Evolutionary conservation across 2,888 invertebrate species (phyloP).

Genomic region (Thecocarcelia acutangulata): DNA sequence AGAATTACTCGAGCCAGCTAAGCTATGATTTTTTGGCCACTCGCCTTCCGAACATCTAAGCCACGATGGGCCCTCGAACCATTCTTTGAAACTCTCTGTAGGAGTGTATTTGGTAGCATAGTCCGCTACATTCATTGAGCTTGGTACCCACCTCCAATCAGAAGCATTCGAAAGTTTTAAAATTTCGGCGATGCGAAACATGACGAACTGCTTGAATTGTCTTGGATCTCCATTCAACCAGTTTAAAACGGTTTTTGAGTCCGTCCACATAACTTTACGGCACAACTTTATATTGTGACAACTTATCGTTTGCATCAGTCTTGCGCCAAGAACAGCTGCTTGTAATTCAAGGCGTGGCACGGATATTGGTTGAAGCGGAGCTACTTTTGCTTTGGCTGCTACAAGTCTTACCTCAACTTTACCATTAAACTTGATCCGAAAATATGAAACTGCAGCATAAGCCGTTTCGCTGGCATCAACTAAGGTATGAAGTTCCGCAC

Average conservation of each 20-base stretch:
- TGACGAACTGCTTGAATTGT: slow-evolving; percentile 41
- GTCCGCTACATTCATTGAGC: slow-evolving; percentile 58
- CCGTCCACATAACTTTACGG: too few species aligned
- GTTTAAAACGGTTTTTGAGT: too few species aligned
- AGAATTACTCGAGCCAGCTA: too few species aligned
- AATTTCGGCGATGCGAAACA: slow-evolving; percentile 58
- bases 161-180: slow-evolving; percentile 52
- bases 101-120: slow-evolving; percentile 51
- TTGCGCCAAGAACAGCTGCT: slow-evolving; percentile 20
- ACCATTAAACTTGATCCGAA: slow-evolving; percentile 3
- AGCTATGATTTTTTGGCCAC: slow-evolving; percentile 44
- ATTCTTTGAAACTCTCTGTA: slow-evolving; percentile 19
- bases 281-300: too few species aligned
- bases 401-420: slow-evolving; percentile 35
- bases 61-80: slow-evolving; percentile 60
- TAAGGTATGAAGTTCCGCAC: slow-evolving; percentile 51
- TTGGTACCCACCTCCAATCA: slow-evolving; percentile 64
- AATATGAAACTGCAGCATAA: slow-evolving; percentile 55
- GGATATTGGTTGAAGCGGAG: slow-evolving; percentile 59
- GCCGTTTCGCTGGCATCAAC: slow-evolving; percentile 52
- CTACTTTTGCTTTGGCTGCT: slow-evolving; percentile 53
- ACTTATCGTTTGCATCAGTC: slow-evolving; percentile 41
- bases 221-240: slow-evolving; percentile 16
- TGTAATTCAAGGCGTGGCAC: slow-evolving; percentile 30
- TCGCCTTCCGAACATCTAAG: not conserved